Conservation (phyloP, 1,140 invertebrate genomes). For the Dendroctonus ponderosae region DNA sequence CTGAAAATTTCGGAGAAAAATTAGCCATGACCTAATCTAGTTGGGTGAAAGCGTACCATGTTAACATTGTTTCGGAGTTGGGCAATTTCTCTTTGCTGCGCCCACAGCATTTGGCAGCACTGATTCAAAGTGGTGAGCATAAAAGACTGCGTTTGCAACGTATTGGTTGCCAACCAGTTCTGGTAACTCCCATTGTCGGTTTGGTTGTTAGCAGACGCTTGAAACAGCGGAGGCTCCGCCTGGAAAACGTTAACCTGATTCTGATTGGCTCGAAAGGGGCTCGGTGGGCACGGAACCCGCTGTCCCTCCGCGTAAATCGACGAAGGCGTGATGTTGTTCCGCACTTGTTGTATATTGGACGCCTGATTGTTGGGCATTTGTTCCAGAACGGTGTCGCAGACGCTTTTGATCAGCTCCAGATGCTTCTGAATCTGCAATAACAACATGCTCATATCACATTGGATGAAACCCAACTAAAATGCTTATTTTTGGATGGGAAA, state of each 20-base stretch:
- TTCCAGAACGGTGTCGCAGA: conserved; percentile 49
- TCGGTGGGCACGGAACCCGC: conserved; percentile 36
- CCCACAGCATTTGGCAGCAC: conserved; percentile 54
- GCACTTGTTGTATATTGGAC: conserved; percentile 39
- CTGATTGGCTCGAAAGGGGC: conserved; percentile 25
- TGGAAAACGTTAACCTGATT: conserved; percentile 42
- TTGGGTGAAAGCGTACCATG: conserved; percentile 37
- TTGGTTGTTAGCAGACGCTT: not conserved
- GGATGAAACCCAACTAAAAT: not conserved
- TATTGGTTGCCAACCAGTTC: conserved; percentile 46
- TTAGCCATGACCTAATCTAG: too few relatives aligned
- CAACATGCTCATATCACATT: conserved; percentile 6
- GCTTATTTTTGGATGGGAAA: not conserved
- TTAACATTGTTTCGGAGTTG: conserved; percentile 46
- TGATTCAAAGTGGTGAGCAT: conserved; percentile 53
- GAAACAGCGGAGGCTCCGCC: conserved; percentile 32
- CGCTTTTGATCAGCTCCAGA: conserved; percentile 47
- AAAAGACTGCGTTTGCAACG: conserved; percentile 52
- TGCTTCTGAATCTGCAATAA: conserved; percentile 47
- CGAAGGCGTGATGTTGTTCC: conserved; percentile 47
- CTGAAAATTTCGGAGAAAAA: conserved; percentile 22
- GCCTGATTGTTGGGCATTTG: conserved; percentile 33
- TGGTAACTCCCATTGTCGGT: conserved; percentile 37
- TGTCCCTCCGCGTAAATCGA: conserved; percentile 45
- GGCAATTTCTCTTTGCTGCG: conserved; percentile 53